phyloP scores from a whole-genome alignment of 2,113 vertebrate species.

The Chunga burmeisteri region DNA sequence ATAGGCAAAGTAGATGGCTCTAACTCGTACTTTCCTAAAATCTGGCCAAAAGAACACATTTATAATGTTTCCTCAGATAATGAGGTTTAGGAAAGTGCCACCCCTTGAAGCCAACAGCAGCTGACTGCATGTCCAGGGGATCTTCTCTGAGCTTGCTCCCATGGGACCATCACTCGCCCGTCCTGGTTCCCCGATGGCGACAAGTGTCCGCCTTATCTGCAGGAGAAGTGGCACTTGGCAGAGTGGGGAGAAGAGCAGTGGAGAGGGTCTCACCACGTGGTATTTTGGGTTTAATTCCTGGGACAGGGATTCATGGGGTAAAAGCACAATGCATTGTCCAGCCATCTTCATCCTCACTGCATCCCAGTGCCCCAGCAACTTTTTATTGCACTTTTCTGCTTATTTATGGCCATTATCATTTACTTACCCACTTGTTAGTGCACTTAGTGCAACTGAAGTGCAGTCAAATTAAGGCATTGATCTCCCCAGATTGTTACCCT shows the following conservation, averaged over 20 bases:
- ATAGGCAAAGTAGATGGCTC: neutral
- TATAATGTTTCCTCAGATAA: neutral
- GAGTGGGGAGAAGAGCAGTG: neutral
- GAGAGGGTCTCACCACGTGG: rapidly evolving
- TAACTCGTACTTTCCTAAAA: neutral
- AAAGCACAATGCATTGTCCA: neutral
- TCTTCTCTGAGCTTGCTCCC: neutral
- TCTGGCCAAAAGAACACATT: neutral
- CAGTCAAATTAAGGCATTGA: neutral
- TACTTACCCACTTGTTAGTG: neutral
- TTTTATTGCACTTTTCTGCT: neutral
- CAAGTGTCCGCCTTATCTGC: neutral
- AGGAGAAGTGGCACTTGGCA: neutral
- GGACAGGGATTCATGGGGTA: neutral
- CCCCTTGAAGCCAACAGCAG: rapidly evolving
- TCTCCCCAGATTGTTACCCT: neutral
- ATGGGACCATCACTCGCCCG: rapidly evolving
- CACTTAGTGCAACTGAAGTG: neutral
- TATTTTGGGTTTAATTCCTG: neutral
- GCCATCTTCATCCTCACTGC: neutral
- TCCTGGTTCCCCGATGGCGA: neutral
- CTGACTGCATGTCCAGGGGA: neutral
- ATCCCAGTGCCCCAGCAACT: neutral
- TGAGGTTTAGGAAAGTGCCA: neutral
- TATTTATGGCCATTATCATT: neutral